Percentiles rank a stretch among this genome's conserved stretches.
These are phyloP conservation scores for Drosophila triauraria DNA, from an alignment of 1,140 invertebrate genomes.

Conservation along the genomic window DNA sequence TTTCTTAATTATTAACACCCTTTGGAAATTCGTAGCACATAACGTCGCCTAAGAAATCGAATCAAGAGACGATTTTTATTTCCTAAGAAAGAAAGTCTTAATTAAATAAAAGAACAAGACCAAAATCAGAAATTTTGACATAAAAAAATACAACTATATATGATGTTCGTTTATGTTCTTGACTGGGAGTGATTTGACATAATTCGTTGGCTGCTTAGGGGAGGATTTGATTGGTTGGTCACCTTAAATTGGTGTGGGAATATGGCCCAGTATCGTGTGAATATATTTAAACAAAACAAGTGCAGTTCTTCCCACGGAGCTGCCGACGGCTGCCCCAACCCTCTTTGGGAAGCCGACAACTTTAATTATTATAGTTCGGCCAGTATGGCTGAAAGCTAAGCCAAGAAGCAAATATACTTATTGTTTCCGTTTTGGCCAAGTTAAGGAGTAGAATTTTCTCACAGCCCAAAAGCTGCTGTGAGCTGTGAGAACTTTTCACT, in stretches of 20 bases:
- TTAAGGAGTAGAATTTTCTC: constrained; percentile 75
- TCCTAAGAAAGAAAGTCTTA: constrained; percentile 39
- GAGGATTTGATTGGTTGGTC: constrained; percentile 10
- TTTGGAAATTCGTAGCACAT: constrained; percentile 36
- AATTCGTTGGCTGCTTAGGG: constrained; percentile 18
- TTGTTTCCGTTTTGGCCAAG: constrained; percentile 71
- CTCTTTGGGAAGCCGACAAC: constrained; percentile 46
- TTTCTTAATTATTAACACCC: constrained; percentile 2
- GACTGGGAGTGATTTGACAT: constrained; percentile 61
- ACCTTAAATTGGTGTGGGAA: constrained; percentile 76
- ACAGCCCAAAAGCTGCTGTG: constrained; percentile 67
- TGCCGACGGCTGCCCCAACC: constrained; percentile 30
- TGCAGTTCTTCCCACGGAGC: constrained; percentile 76
- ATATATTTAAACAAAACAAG: constrained; percentile 75
- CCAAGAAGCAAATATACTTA: constrained; percentile 63
- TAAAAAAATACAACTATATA: constrained; percentile 27
- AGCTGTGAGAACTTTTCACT: constrained; percentile 60
- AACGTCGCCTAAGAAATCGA: constrained; percentile 26
- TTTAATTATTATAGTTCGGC: constrained; percentile 80
- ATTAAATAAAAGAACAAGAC: constrained; percentile 35
- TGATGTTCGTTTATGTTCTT: constrained; percentile 41
- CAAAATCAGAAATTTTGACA: constrained; percentile 37
- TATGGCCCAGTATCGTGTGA: constrained; percentile 71
- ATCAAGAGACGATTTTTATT: constrained; percentile 54
- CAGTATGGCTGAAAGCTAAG: constrained; percentile 63